These are phyloP conservation scores for Ailuropoda melanoleuca DNA, from an alignment of 2,113 vertebrate species.

Conservation along the genomic window DNA sequence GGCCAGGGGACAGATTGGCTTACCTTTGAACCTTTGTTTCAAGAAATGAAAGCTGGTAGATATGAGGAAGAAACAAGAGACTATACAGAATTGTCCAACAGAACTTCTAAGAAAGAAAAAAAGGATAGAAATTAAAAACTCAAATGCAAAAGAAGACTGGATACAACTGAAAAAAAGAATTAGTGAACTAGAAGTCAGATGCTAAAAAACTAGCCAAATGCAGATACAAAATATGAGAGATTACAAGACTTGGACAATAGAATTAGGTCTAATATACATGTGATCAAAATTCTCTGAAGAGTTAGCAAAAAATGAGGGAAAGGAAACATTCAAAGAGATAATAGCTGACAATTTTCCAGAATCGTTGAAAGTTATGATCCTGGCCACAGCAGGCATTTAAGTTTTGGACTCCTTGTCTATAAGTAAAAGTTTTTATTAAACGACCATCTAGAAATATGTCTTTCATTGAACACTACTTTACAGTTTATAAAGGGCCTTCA, in stretches of 20 bases:
- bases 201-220: background rate
- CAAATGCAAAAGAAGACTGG: background rate
- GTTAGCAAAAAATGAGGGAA: background rate
- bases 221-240: background rate
- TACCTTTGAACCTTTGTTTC: background rate
- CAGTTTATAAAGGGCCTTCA: background rate
- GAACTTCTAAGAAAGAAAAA: background rate
- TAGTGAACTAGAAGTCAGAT: background rate
- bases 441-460: background rate
- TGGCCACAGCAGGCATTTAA: background rate
- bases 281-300: background rate
- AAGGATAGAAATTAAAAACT: background rate
- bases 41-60: background rate
- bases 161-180: background rate
- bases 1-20: background rate
- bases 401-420: background rate
- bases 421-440: constrained; percentile 10
- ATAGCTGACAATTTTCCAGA: background rate
- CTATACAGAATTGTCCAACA: background rate
- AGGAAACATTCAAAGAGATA: background rate
- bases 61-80: background rate
- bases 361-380: background rate
- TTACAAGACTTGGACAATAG: background rate
- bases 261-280: background rate
- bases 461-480: background rate